Evolutionary conservation across 2,888 invertebrate species (phyloP), one percentile per base, ranked within the genome.

Genomic region (Endotricha flammealis): DNA sequence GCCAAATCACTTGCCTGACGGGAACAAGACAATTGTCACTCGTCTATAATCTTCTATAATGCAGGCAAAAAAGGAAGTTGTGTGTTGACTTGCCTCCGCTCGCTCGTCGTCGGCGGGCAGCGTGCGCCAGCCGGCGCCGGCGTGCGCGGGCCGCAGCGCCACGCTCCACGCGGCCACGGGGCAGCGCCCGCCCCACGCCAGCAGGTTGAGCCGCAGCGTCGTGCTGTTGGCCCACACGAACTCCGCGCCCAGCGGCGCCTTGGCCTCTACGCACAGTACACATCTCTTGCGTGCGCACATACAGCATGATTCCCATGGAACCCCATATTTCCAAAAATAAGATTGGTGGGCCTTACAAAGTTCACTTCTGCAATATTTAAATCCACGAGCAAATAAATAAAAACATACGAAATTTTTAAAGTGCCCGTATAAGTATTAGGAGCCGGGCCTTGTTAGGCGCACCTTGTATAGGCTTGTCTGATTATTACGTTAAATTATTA

Each of bases 131-230:
- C 65, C 55, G 37, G 56, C 57, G 20, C 63, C 69, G 32, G 53
- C 39, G 31, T 31, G 46, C 46, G 75, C 61, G 33, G 66, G 58
- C 14, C 83, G 78, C 54, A 85, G 66, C 52, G 90, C 89, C 24
- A 92, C 86, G 24, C 89, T 88, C 75, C 91, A 93, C 46, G 90
- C 88, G 10, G 79, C 77, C 53, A 93, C 90, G 2, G 91, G 88
- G 74, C 94, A 94, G 39, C 91, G 91, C 3, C 91, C 91, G 46
- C 90, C 90, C 94, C 94, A 94, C 37, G 91, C 88, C 46, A 90
- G 85, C 44, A 94, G 81, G 70, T 91, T 91, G 27, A 94, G 73
- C 23, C 91, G 89, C 29, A 93, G 88, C 29, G 90, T 88, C 0
- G 93, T 91, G 37, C 91, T 89, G 71, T 94, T 94, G 3, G 91